Evolutionary conservation across 2,888 invertebrate species (phyloP), one percentile per base, ranked within the genome.

Genomic region (Acanthococcus lagerstroemiae): DNA sequence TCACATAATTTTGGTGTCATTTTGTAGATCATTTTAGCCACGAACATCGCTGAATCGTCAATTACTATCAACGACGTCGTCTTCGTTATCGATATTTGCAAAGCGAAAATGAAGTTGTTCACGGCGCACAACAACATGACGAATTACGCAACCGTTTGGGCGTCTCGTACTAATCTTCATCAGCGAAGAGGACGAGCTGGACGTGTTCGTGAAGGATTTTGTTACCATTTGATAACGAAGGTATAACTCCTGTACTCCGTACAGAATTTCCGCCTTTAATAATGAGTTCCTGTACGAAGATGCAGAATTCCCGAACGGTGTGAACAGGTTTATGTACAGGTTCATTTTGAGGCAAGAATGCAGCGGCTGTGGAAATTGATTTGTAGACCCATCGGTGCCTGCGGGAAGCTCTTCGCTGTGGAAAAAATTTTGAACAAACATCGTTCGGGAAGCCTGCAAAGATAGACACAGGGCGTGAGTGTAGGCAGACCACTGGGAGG

Each of bases 41-140:
- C 99, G 2, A 99, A 99, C 76, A 96, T 99, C 73, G 97, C 97
- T 0, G 99, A 99, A 78, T 94, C 96, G 0, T 95, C 95, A 5
- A 91, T 99, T 71, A 99, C 97, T 0, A 99, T 99, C 71, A 90
- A 99, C 77, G 99, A 99, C 74, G 94, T 99, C 2, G 95, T 97
- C 1, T 97, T 88, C 77, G 97, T 99, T 0, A 90, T 99, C 68
- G 97, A 99, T 76, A 90, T 90, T 50, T 95, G 97, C 79, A 95
- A 96, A 77, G 90, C 94, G 0, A 95, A 96, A 76, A 92, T 96
- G 85, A 96, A 97, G 75, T 81, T 96, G 74, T 97, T 96, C 75
- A 96, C 96, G 0, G 93, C 95, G 0, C 95, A 96, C 77, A 99
- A 97, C 77, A 97, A 99, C 76, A 91, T 99, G 88, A 96, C 96